Conservation (phyloP, 1,140 invertebrate species). For the Sarcophaga bullata region DNA sequence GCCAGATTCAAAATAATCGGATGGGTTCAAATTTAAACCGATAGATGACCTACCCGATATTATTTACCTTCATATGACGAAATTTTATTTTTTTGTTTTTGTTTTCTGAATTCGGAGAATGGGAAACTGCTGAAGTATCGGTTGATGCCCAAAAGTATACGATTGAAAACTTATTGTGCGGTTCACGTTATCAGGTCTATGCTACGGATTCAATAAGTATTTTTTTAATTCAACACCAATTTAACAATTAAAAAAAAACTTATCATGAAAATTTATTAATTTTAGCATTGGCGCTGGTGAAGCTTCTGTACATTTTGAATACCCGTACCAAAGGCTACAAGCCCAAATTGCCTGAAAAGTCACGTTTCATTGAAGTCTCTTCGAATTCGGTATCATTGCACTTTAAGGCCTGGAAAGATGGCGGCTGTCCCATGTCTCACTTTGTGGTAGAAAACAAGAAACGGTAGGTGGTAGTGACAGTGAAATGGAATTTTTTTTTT, state of each 20-base stretch:
- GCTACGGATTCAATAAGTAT: conserved; percentile 92
- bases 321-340: conserved; percentile 88
- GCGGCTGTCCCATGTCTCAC: conserved; percentile 95
- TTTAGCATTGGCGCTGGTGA: conserved; percentile 88
- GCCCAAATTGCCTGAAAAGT: conserved; percentile 87
- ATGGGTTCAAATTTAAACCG: too few relatives aligned
- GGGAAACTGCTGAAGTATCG: conserved; percentile 82
- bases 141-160: conserved; percentile 83
- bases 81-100: conserved; percentile 5
- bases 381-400: conserved; percentile 91
- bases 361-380: conserved; percentile 89
- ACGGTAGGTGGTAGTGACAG: conserved; percentile 72
- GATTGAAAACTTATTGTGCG: conserved; percentile 87
- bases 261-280: too few relatives aligned
- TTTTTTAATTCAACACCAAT: conserved; percentile 45
- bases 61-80: background rate
- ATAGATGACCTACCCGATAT: background rate
- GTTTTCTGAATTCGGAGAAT: conserved; percentile 83
- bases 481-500: background rate
- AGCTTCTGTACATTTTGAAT: conserved; percentile 84
- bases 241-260: background rate
- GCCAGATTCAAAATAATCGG: too few relatives aligned
- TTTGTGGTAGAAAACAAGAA: conserved; percentile 96
- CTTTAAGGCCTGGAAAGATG: conserved; percentile 92
- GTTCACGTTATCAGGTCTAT: conserved; percentile 92